phyloP scores from a whole-genome alignment of 1,140 invertebrate genomes.

The Branchinecta lindahli region DNA sequence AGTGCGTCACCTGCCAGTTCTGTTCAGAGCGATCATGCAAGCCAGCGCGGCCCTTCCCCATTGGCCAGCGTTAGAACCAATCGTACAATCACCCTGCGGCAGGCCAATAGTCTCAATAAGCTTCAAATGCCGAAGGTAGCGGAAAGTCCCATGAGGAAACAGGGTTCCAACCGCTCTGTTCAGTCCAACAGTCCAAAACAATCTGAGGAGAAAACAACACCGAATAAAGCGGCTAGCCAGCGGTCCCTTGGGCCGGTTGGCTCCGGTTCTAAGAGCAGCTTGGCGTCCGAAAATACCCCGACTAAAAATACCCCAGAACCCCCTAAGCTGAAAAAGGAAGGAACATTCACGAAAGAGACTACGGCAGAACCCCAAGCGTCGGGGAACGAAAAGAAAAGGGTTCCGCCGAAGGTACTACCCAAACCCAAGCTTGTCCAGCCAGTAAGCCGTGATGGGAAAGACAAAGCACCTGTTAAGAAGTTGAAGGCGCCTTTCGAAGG shows the following conservation, averaged over 20 bases:
- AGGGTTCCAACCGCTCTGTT: background rate
- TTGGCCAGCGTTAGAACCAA: slow-evolving; percentile 27
- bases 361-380: slow-evolving; percentile 24
- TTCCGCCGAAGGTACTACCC: slow-evolving; percentile 19
- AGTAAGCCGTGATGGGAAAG: slow-evolving; percentile 21
- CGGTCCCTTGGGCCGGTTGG: background rate
- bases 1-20: slow-evolving; percentile 20
- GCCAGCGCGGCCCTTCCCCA: slow-evolving; percentile 15
- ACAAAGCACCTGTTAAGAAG: slow-evolving; percentile 17
- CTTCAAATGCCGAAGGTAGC: slow-evolving; percentile 9
- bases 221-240: background rate
- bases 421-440: slow-evolving; percentile 21
- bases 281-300: background rate
- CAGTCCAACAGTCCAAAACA: background rate
- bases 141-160: slow-evolving; percentile 19
- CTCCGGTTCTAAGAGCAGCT: background rate
- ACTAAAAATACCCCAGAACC: slow-evolving; percentile 12
- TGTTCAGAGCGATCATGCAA: slow-evolving; percentile 10
- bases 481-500: slow-evolving; percentile 15
- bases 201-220: background rate
- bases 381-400: slow-evolving; percentile 24
- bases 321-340: slow-evolving; percentile 49
- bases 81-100: slow-evolving; percentile 29
- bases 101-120: slow-evolving; percentile 19
- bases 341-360: slow-evolving; percentile 74